These are phyloP conservation scores for Shargacucullia verbasci DNA, from an alignment of 2,888 invertebrate genomes.

Conservation along the genomic window DNA sequence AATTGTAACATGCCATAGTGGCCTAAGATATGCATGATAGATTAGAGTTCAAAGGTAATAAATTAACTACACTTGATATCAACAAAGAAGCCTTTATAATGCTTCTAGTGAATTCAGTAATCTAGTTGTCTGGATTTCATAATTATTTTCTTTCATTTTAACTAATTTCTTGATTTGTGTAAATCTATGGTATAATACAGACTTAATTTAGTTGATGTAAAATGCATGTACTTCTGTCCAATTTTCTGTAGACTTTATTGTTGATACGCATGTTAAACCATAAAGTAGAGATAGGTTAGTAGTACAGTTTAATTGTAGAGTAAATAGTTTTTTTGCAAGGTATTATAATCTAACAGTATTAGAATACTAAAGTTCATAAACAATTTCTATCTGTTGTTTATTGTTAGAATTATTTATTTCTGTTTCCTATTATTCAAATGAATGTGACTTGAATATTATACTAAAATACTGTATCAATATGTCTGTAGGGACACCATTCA, in stretches of 20 bases:
- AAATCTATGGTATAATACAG: background rate
- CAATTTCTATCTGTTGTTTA: background rate
- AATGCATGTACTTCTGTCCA: constrained; percentile 38
- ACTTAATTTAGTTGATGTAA: constrained; percentile 5
- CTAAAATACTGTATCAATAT: background rate
- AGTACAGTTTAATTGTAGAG: background rate
- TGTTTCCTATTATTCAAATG: constrained; percentile 5
- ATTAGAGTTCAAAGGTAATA: constrained; percentile 22
- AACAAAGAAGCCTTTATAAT: constrained; percentile 15
- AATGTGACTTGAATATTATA: constrained; percentile 12
- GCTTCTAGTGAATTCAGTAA: constrained; percentile 9
- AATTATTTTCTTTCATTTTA: constrained; percentile 1
- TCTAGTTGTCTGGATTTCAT: constrained; percentile 8
- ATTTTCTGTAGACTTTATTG: constrained; percentile 29
- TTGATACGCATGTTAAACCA: constrained; percentile 53
- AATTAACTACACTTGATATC: constrained; percentile 17
- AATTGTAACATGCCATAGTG: background rate
- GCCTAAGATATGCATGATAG: constrained; percentile 34
- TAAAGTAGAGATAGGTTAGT: background rate
- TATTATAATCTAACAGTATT: constrained; percentile 6
- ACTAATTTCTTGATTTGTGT: constrained; percentile 1
- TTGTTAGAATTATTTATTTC: too few species aligned
- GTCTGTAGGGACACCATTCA: constrained; percentile 81
- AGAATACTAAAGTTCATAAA: too few species aligned
- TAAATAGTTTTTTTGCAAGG: background rate